These are phyloP conservation scores for Novumbra hubbsi DNA, from an alignment of 2,797 vertebrate genomes.

Conservation along the genomic window DNA sequence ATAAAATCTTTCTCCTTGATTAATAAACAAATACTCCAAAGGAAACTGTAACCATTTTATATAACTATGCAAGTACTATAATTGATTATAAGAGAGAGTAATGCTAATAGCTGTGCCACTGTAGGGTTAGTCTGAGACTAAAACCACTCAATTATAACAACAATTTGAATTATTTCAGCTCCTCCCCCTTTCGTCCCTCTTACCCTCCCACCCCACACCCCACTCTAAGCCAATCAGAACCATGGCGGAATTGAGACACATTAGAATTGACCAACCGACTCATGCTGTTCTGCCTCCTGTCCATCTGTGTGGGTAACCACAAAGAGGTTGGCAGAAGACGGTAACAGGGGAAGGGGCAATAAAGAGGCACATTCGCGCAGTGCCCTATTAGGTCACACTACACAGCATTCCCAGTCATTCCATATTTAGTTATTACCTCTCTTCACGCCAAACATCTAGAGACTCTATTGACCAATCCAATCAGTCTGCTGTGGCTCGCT, in stretches of 20 bases:
- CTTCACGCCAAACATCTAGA: not conserved
- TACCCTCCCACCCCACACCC: slow-evolving; percentile 41
- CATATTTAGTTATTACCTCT: not conserved
- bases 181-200: slow-evolving; percentile 25
- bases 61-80: not conserved
- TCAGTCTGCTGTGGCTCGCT: slow-evolving; percentile 18
- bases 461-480: slow-evolving; percentile 15
- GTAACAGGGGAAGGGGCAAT: not conserved
- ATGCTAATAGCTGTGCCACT: not conserved
- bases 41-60: not conserved
- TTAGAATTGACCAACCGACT: slow-evolving; percentile 57
- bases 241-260: slow-evolving; percentile 53
- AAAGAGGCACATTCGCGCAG: not conserved
- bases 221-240: slow-evolving; percentile 28
- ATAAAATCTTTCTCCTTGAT: not conserved
- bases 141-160: slow-evolving; percentile 57
- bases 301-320: slow-evolving; percentile 51
- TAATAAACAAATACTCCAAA: not conserved
- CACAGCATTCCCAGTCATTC: not conserved
- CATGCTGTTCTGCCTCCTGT: slow-evolving; percentile 64
- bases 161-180: slow-evolving; percentile 63
- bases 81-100: not conserved
- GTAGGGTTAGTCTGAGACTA: slow-evolving; percentile 35
- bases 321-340: slow-evolving; percentile 11
- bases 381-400: not conserved